Base-by-base conservation (phyloP, 2,113 vertebrate species). In the Cyanocitta stelleri region DNA sequence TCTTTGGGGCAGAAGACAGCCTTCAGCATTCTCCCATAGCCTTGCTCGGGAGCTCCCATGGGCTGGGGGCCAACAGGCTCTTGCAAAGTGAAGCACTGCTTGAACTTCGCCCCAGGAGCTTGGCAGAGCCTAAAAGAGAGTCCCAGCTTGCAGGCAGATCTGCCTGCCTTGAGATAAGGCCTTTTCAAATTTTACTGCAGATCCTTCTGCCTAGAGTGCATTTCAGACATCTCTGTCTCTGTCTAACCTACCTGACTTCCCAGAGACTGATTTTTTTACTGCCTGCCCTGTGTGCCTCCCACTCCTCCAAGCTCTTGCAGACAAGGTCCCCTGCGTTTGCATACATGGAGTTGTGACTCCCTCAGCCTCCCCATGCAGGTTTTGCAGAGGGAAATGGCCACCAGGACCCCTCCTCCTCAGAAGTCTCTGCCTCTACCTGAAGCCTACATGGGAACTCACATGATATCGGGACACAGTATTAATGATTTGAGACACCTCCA, bases 391-490 rank as follows among this genome's bases (percentile, higher is more conserved):
- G n/a, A 49, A 69, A 20, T 1, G 56, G 10, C 21, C 64, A 55
- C 14, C 55, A 91, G 68, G 75, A 87, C 6, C 4, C 7, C 14
- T 71, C 48, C 9, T 66, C 68, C 58, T n/a, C 61, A 41, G 30
- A 27, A 15, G 14, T 22, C 74, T 52, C 13, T 62, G 41, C 51
- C 58, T 56, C 71, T 49, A 8, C 62, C 44, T 44, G 35, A 82
- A 74, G 72, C 51, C 61, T 29, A 0, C 1, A 0, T 17, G 59
- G 71, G 61, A 75, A 27, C 30, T 74, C 61, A 11, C 48, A 7
- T 6, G 13, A 5, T 17, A 43, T 3, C 0, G 0, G 59, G 46
- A 54, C 24, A 44, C 8, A 8, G 33, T 4, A 16, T 26, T 63
- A 11, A 6, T 51, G 11, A 44, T 33, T 11, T 15, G 35, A 43